These are phyloP conservation scores for Nannoperca obscura DNA, from an alignment of 2,797 vertebrate genomes.

Conservation along the genomic window DNA sequence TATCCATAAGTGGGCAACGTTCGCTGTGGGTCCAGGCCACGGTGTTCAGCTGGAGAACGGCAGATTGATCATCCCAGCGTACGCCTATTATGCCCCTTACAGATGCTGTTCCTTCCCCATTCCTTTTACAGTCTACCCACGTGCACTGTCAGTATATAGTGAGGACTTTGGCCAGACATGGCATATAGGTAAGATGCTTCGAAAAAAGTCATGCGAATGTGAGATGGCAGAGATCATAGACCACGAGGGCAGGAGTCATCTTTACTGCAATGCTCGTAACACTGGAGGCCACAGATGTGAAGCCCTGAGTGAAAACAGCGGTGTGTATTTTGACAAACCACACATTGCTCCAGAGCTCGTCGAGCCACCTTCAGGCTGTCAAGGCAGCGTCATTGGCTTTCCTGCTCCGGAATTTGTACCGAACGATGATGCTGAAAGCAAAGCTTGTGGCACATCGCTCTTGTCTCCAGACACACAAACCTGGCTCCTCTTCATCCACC, in stretches of 20 bases:
- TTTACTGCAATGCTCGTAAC: slow-evolving; percentile 92
- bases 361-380: slow-evolving; percentile 88
- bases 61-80: slow-evolving; percentile 90
- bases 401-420: slow-evolving; percentile 66
- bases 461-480: slow-evolving; percentile 66
- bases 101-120: slow-evolving; percentile 74
- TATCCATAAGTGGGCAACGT: slow-evolving; percentile 89
- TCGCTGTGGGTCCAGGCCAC: slow-evolving; percentile 94
- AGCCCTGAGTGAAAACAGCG: slow-evolving; percentile 85
- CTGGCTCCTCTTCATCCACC: slow-evolving; percentile 94
- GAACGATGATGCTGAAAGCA: slow-evolving; percentile 65
- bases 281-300: slow-evolving; percentile 82
- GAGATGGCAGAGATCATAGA: slow-evolving; percentile 90
- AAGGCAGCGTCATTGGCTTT: slow-evolving; percentile 94
- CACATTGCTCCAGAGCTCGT: slow-evolving; percentile 76
- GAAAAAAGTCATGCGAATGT: slow-evolving; percentile 87
- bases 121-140: slow-evolving; percentile 80
- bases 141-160: slow-evolving; percentile 90
- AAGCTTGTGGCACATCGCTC: slow-evolving; percentile 66
- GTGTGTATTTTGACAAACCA: slow-evolving; percentile 81
- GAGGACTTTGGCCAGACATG: slow-evolving; percentile 89
- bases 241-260: slow-evolving; percentile 63
- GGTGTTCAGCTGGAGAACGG: slow-evolving; percentile 89
- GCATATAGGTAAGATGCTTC: slow-evolving; percentile 82
- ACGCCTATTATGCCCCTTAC: slow-evolving; percentile 82